Conservation (phyloP, 2,113 vertebrate species). For the Nothoprocta pentlandii region DNA sequence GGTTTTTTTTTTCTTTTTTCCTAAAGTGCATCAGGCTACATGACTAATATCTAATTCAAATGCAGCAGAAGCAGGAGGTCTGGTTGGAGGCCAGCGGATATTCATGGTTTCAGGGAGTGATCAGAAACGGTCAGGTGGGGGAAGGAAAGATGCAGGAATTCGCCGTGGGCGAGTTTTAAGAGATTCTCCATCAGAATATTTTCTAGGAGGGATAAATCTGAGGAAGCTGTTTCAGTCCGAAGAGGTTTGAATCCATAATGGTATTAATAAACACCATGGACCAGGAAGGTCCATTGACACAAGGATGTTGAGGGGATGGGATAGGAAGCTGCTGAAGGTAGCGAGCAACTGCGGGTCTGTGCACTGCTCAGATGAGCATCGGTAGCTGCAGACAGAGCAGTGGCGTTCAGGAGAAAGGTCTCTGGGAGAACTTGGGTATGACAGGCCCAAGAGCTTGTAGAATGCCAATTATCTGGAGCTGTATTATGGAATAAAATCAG, state of each 20-base stretch:
- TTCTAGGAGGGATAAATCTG: neutral
- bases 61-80: neutral
- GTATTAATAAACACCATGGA: neutral
- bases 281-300: neutral
- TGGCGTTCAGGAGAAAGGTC: neutral
- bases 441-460: neutral
- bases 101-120: neutral
- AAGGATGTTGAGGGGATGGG: neutral
- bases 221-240: neutral
- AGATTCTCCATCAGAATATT: neutral
- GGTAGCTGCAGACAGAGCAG: neutral
- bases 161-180: neutral
- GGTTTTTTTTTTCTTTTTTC: accelerated
- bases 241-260: neutral
- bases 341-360: accelerated
- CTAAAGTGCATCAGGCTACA: neutral
- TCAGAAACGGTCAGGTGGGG: neutral
- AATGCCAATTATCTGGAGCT: neutral
- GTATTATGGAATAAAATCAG: neutral
- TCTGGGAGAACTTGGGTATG: neutral
- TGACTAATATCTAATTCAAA: neutral
- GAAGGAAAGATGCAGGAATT: neutral
- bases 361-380: neutral
- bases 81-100: neutral
- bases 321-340: neutral